Evolutionary conservation across 2,113 vertebrate genomes (phyloP), one percentile per base, ranked within the genome.

Genomic region (Tragelaphus buxtoni): DNA sequence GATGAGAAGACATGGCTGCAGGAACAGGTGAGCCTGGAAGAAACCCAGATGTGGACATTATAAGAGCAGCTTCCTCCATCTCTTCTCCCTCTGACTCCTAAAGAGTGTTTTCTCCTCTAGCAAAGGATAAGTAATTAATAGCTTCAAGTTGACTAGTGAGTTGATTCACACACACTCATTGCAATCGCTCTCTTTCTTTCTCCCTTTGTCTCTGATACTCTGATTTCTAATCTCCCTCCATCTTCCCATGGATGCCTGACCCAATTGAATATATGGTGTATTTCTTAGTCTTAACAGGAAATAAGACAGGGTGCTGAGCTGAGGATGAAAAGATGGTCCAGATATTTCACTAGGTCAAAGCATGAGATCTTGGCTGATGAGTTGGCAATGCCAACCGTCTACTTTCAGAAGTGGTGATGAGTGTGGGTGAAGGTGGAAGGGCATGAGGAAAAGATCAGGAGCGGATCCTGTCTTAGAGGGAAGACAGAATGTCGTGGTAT

Each of bases 1-100:
- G 91, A 39, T 96, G 91, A 7, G 96, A 97, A 95, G 97, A 92
- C 96, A 94, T 96, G 5, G 84, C 72, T 88, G 5, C 12, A 53
- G 45, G 77, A 79, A 72, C 7, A 13, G 42, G 22, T 49, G 74
- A 79, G 12, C 47, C 92, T 95, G 80, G 24, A 96, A 85, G 91
- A 92, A 85, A 82, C 16, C 30, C 0, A 4, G 9, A 13, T 7
- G 7, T 28, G 20, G 32, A 20, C 18, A 39, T 5, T 18, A 9
- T 85, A 81, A 96, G 69, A 49, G 55, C 12, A 14, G 4, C 14
- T 63, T 2, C 20, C 22, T 32, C 32, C 4, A 0, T 24, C 49
- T 9, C 12, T 30, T 30, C 76, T 88, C 63, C 13, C 69, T 32
- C n/a, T 83, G 47, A 83, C 20, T 69, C 35, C 11, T 17, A 10